Base-by-base conservation (phyloP, 2,797 vertebrate genomes). In the Lophotriccus pileatus region DNA sequence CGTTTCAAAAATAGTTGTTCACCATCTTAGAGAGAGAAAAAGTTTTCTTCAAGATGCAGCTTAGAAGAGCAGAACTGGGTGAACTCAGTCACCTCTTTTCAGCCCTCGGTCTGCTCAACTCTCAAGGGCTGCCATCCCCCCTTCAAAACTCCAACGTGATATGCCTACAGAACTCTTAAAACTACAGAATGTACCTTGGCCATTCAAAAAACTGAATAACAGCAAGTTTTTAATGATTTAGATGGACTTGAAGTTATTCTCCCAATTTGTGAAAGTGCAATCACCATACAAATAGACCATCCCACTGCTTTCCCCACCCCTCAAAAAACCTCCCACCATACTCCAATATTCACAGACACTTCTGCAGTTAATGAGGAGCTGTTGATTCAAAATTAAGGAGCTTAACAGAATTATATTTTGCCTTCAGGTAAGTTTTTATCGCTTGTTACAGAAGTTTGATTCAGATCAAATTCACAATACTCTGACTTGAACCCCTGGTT, bases 201-300 rank as follows among this genome's bases (percentile, higher is more conserved):
- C 49, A 20, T 59, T 83, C 79, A 93, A 82, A 90, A 88, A 80
- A 55, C 27, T 44, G 2, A 77, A 66, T 53, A 95, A 77, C 18
- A 67, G 4, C 30, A 70, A 52, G 27, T 19, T 67, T 94, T 76
- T 68, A 44, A 81, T 55, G 2, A 74, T 1, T 72, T 41, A 87
- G 14, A 52, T 52, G 34, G 22, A 75, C n/a, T 77, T 67, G 37
- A 41, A 62, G 23, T 55, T 87, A 56, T 36, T 81, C 20, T 86
- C 72, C 24, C 46, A 62, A 39, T 84, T 23, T 69, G 30, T 30
- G 44, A 50, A 69, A 59, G 13, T 16, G 55, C 52, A 90, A 34
- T 74, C 34, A 68, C n/a, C n/a, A 67, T 13, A 80, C 7, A 60
- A 37, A 53, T 0, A 90, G 46, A 78, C 9, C 10, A 60, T 25